Conservation (phyloP, 2,113 vertebrate species). For the Gnathonemus echidnorhynchus region DNA sequence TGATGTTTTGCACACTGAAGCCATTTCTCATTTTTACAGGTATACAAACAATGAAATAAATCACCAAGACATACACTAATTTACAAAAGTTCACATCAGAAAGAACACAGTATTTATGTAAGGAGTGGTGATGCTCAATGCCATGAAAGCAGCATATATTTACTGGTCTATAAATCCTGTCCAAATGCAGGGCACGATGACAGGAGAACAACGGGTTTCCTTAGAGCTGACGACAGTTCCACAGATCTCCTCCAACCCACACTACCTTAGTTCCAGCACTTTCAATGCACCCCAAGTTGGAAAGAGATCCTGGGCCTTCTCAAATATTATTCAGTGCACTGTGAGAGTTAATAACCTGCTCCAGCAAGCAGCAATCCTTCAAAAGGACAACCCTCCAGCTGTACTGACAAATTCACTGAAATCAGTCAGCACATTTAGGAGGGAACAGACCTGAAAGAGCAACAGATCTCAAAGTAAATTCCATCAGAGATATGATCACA, state of each 20-base stretch:
- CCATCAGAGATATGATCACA: background rate
- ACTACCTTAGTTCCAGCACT: background rate
- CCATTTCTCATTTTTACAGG: background rate
- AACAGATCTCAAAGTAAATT: background rate
- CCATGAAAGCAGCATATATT: background rate
- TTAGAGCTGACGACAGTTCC: background rate
- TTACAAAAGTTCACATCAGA: background rate
- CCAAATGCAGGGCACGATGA: background rate
- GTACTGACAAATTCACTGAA: slow-evolving; percentile 37
- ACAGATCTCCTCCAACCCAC: background rate
- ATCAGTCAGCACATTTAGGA: slow-evolving; percentile 61
- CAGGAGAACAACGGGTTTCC: background rate
- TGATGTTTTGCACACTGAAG: background rate
- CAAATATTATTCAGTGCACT: background rate
- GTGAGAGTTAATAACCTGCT: background rate
- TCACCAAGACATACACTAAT: background rate
- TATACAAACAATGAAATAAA: background rate
- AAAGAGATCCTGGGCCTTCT: background rate
- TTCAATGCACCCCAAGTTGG: background rate
- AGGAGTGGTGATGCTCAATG: background rate
- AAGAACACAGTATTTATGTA: background rate
- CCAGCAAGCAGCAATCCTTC: slow-evolving; percentile 23
- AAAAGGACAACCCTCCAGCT: slow-evolving; percentile 51
- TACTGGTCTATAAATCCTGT: background rate
- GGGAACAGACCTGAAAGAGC: slow-evolving; percentile 64